phyloP scores from a whole-genome alignment of 1,140 invertebrate genomes.

The Papilio polyxenes region DNA sequence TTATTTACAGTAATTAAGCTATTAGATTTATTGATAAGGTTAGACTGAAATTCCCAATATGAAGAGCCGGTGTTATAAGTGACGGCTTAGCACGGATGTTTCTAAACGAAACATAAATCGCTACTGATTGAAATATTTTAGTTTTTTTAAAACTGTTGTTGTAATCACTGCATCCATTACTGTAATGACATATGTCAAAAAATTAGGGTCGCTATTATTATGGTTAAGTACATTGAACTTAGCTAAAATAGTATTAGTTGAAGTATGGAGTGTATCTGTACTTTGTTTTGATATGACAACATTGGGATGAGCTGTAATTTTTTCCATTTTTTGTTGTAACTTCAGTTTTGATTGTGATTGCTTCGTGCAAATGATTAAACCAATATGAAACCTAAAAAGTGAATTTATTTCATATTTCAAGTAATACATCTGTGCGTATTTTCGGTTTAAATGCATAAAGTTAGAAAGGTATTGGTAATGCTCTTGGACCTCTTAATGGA shows the following conservation, averaged over 20 bases:
- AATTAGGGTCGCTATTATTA: background rate
- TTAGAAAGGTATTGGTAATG: background rate
- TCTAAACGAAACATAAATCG: background rate
- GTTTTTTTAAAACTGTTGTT: background rate
- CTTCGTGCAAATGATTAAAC: too few species aligned
- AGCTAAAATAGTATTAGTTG: background rate
- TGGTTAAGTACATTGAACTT: background rate
- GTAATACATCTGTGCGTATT: background rate
- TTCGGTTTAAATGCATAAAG: background rate
- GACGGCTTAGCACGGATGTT: background rate
- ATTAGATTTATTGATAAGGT: too few species aligned
- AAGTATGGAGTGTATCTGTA: too few species aligned
- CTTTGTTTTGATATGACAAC: too few species aligned
- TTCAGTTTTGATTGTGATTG: too few species aligned
- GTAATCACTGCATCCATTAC: background rate
- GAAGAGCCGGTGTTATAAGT: background rate
- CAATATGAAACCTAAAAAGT: too few species aligned
- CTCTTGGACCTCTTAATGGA: conserved; percentile 27
- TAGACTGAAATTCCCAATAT: too few species aligned
- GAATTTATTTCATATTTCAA: too few species aligned
- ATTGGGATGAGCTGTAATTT: too few species aligned
- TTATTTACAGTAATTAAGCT: too few species aligned
- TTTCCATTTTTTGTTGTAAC: too few species aligned
- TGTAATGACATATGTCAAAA: background rate
- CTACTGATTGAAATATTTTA: background rate